Evolutionary conservation across 2,113 vertebrate species (phyloP), one percentile per base, ranked within the genome.

Genomic region (Cryptotis parvus): DNA sequence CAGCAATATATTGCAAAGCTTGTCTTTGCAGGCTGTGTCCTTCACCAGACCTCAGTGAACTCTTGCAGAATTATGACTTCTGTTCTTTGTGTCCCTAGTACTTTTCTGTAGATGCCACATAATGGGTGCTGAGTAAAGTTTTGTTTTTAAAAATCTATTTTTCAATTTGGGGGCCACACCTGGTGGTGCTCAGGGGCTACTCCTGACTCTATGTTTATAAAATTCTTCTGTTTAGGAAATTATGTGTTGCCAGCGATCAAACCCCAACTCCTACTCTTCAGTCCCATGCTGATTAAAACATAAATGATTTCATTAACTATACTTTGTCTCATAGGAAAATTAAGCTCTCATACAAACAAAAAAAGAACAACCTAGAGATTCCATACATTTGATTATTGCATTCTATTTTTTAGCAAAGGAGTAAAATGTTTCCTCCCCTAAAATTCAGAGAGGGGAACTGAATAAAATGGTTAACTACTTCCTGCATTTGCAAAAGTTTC

Each of bases 281-380:
- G 55, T 58, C 55, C 22, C 4, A 22, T 24, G 15, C 22, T 20
- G 55, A 58, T 22, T 58, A 24, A 58, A 58, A 24, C 55, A 22
- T 58, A 87, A 89, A 22, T 87, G 55, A 87, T 86, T 94, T 91
- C 66, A 89, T 84, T 84, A 87, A 83, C 55, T 61, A 4, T 69
- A 65, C 31, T 84, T 63, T 75, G 72, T 87, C 65, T 89, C 33
- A 72, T 33, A 43, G 3, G 41, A 61, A 49, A 58, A 41, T 26
- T 89, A 87, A 92, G 52, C 81, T 73, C 10, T 81, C 74, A 87
- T 43, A 61, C 33, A 15, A 11, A n/a, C n/a, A 87, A 63, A 86
- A 87, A 43, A 33, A 29, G 43, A 18, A 41, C 70, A 15, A 27
- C n/a, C 33, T 35, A 39, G 66, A 61, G 77, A 81, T 80, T 84